Evolutionary conservation across 2,113 vertebrate genomes (phyloP).

Genomic region (Gobio gobio): DNA sequence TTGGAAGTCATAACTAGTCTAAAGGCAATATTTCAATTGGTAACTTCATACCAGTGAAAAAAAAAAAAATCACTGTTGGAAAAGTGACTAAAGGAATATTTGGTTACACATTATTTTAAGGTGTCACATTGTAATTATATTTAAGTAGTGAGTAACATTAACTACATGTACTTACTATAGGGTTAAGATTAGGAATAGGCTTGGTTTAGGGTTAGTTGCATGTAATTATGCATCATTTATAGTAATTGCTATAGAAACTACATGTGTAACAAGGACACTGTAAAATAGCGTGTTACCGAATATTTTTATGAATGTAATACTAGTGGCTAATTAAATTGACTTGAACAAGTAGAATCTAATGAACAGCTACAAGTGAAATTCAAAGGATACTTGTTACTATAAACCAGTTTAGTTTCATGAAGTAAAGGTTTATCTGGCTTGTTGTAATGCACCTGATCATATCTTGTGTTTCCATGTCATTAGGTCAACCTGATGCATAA

Average conservation of each 20-base stretch:
- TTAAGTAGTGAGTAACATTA: too few relatives aligned
- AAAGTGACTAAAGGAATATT: background rate
- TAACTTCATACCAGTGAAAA: background rate
- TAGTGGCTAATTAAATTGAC: background rate
- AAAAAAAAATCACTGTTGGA: background rate
- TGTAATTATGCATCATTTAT: too few relatives aligned
- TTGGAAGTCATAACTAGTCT: background rate
- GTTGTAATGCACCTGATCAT: background rate
- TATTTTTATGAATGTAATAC: background rate
- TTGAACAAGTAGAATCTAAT: background rate
- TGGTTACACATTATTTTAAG: too few relatives aligned
- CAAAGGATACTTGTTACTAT: background rate
- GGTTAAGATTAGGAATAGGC: too few relatives aligned
- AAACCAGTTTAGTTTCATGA: background rate
- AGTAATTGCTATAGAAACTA: too few relatives aligned
- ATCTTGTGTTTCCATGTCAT: background rate
- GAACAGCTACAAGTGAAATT: background rate
- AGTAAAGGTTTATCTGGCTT: background rate
- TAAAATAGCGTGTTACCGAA: too few relatives aligned
- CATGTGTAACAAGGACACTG: too few relatives aligned
- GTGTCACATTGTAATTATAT: too few relatives aligned
- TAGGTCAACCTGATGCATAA: constrained; percentile 92
- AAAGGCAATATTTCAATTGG: background rate
- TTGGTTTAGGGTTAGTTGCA: too few relatives aligned
- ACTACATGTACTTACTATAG: too few relatives aligned